Conservation (phyloP, 1,140 invertebrate species). For the Augochlora pura region DNA sequence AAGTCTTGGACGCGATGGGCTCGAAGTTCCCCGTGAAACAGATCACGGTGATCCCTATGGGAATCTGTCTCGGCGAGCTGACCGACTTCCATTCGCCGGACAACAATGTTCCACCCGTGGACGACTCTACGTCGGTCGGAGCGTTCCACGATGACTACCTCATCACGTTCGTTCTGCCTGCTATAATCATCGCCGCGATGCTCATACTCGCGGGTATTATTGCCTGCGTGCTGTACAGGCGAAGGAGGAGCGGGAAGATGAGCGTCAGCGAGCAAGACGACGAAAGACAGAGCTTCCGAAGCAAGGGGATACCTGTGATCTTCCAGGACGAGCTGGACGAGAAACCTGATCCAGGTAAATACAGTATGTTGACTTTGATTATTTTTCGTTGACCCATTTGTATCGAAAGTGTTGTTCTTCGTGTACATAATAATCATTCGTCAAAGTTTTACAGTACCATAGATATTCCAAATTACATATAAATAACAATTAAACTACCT, state of each 20-base stretch:
- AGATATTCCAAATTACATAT: no score
- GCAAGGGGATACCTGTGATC: slow-evolving; percentile 96
- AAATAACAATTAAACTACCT: no score
- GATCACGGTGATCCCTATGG: slow-evolving; percentile 86
- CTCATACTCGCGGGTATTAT: slow-evolving; percentile 91
- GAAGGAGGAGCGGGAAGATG: slow-evolving; percentile 91
- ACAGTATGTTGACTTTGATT: slow-evolving; percentile 1
- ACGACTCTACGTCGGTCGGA: slow-evolving; percentile 80
- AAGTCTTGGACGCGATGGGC: slow-evolving; percentile 87
- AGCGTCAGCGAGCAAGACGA: slow-evolving; percentile 88
- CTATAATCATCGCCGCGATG: slow-evolving; percentile 94
- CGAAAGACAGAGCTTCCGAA: slow-evolving; percentile 90
- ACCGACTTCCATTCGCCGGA: slow-evolving; percentile 79
- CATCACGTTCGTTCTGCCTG: slow-evolving; percentile 94
- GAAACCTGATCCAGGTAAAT: slow-evolving; percentile 88
- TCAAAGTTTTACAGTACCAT: no score
- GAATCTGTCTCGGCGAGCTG: slow-evolving; percentile 85
- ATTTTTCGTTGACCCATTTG: neutral
- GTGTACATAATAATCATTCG: no score
- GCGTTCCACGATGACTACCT: slow-evolving; percentile 88
- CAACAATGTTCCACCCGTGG: slow-evolving; percentile 69
- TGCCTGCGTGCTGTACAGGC: slow-evolving; percentile 93
- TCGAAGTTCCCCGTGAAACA: slow-evolving; percentile 89
- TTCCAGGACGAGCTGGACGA: slow-evolving; percentile 97
- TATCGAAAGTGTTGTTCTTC: no score